Conservation (phyloP, 2,113 vertebrate genomes). For the Acanthochromis polyacanthus region DNA sequence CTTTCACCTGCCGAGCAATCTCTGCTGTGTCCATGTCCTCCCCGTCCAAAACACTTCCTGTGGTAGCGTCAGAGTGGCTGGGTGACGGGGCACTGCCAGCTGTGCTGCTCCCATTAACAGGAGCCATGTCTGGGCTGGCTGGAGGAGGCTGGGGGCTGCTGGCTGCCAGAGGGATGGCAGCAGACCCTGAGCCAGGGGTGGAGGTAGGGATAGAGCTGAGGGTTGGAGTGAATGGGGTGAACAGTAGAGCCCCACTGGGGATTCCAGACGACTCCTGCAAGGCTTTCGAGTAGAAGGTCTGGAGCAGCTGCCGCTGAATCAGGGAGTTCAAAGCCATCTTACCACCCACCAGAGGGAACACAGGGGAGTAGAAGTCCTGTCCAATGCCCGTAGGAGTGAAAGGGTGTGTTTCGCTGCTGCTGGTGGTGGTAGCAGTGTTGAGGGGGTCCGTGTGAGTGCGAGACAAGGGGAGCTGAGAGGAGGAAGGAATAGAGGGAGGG, state of each 20-base stretch:
- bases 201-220: conserved; percentile 81
- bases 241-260: conserved; percentile 92
- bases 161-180: conserved; percentile 94
- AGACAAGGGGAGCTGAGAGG: conserved; percentile 75
- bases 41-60: conserved; percentile 89
- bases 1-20: conserved; percentile 97
- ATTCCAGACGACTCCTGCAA: conserved; percentile 90
- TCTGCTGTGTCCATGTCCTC: conserved; percentile 97
- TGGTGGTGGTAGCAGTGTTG: conserved; percentile 88
- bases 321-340: conserved; percentile 99
- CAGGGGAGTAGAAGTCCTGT: conserved; percentile 96
- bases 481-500: conserved; percentile 82
- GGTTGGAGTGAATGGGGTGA: conserved; percentile 85
- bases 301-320: conserved; percentile 97
- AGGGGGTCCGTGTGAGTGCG: conserved; percentile 74
- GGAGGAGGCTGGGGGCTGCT: conserved; percentile 89
- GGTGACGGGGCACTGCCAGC: conserved; percentile 91
- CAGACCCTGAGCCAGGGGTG: conserved; percentile 89
- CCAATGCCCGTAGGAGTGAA: conserved; percentile 96
- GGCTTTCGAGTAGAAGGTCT: conserved; percentile 99
- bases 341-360: conserved; percentile 95
- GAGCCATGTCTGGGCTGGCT: conserved; percentile 87
- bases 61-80: conserved; percentile 92
- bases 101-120: conserved; percentile 89
- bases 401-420: conserved; percentile 95